Evolutionary conservation across 1,140 invertebrate genomes (phyloP).

Genomic region (Galleria mellonella): DNA sequence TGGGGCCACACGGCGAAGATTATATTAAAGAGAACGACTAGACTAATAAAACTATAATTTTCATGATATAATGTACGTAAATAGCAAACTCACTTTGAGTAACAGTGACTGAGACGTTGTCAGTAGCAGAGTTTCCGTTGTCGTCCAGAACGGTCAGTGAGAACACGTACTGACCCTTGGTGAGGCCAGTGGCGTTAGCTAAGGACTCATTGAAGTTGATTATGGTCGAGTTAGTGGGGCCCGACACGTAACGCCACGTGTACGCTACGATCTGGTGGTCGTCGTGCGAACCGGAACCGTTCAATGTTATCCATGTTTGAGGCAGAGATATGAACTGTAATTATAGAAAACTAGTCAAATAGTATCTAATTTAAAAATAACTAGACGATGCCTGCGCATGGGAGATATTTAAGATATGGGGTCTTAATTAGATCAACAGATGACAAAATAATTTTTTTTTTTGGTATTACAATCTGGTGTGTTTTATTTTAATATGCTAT

Average conservation of each 20-base stretch:
- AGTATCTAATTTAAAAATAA: too few species aligned
- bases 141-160: constrained; percentile 90
- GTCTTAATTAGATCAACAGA: too few species aligned
- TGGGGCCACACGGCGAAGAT: too few species aligned
- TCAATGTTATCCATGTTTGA: constrained; percentile 83
- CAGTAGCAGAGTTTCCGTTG: constrained; percentile 84
- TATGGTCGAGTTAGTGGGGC: constrained; percentile 76
- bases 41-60: too few species aligned
- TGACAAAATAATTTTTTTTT: too few species aligned
- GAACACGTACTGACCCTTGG: constrained; percentile 89
- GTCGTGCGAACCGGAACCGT: constrained; percentile 89
- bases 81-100: constrained; percentile 85
- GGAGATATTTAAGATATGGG: too few species aligned
- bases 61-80: too few species aligned
- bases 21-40: too few species aligned
- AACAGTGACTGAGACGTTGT: constrained; percentile 85
- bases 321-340: constrained; percentile 87
- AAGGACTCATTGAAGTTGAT: constrained; percentile 75
- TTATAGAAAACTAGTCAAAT: constrained; percentile 1
- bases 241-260: constrained; percentile 86
- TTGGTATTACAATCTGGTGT: too few species aligned
- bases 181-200: constrained; percentile 86
- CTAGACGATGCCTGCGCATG: too few species aligned
- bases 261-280: constrained; percentile 88
- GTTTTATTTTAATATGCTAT: too few species aligned